Percentiles rank a stretch among this genome's conserved stretches.
Conservation (phyloP, 1,140 invertebrate genomes). For the Drosophila ananassae region DNA sequence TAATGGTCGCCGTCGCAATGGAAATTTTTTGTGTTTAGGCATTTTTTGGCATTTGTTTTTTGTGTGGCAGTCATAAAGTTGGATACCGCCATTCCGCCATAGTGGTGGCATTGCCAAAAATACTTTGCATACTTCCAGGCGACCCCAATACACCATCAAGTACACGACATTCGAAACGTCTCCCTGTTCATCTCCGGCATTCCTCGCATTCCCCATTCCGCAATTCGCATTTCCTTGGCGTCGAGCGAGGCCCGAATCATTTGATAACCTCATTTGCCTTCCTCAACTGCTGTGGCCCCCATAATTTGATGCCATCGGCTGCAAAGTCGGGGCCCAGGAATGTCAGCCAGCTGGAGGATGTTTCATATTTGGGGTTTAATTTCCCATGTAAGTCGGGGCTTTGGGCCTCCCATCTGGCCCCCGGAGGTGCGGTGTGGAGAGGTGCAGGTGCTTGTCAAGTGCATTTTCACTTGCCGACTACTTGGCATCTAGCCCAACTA, state of each 20-base stretch:
- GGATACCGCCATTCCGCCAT: background rate
- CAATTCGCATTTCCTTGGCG: constrained; percentile 48
- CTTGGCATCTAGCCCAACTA: constrained; percentile 39
- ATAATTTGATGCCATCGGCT: constrained; percentile 67
- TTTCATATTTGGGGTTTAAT: constrained; percentile 72
- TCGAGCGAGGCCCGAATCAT: constrained; percentile 45
- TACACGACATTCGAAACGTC: constrained; percentile 1
- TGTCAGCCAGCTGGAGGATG: constrained; percentile 68
- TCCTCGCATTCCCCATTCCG: constrained; percentile 52
- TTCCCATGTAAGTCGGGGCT: constrained; percentile 57
- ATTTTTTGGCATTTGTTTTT: background rate
- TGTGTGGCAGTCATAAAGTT: constrained; percentile 18
- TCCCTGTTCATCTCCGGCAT: constrained; percentile 46
- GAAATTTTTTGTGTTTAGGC: background rate
- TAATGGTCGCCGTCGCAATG: constrained; percentile 7
- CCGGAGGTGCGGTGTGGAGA: background rate
- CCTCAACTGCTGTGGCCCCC: constrained; percentile 11
- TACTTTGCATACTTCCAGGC: constrained; percentile 33
- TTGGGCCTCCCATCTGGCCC: background rate
- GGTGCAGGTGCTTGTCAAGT: constrained; percentile 65
- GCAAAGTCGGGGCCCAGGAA: constrained; percentile 42
- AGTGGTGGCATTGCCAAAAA: constrained; percentile 20
- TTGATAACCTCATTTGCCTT: constrained; percentile 57
- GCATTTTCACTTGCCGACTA: constrained; percentile 64
- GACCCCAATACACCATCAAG: constrained; percentile 14